Evolutionary conservation across 1,140 invertebrate species (phyloP), one percentile per base, ranked within the genome.

Genomic region (Lucilia sericata): DNA sequence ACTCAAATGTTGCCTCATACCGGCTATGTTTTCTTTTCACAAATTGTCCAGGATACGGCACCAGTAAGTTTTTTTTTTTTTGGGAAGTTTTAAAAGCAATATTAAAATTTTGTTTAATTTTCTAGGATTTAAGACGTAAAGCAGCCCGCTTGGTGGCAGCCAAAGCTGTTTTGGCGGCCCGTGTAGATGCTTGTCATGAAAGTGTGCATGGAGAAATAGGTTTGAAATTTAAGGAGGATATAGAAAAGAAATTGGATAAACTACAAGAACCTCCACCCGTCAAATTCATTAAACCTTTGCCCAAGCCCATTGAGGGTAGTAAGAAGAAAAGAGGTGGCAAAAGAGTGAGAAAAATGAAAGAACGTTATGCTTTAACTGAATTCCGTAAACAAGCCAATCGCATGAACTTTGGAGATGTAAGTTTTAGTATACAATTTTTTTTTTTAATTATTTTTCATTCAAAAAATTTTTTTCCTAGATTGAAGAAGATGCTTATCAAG

Each of bases 401-500:
- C 88, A 97, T 99, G 94, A 99, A 98, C 91, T 99, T 99, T 92
- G 99, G 97, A 86, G 98, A 99, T 92, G 96, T 98, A 92, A 94
- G 94, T 94, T 89, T 89, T 87, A 85, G 85, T 88, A 81, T 42
- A 36, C 30, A 65, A 25, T 17, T 70, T 36, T 34, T 17, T 2
- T 9, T 30, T 30, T 30, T 74, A 70, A 47, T 10, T 12, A 9
- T 13, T 82, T 80, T 84, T 19, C 21, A 75, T 42, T 14, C 81
- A 82, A 5, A n/a, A n/a, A n/a, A n/a, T 30, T 76, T 34, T 74
- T 7, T 83, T 83, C 85, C 5, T 91, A 99, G 96, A 99, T 99
- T 90, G 98, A 99, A 92, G 98, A 99, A 89, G 99, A 99, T 92
- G 98, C 99, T 1, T 99, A 99, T 92, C 99, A 99, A 93, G 98